Base-by-base conservation (phyloP, 1,140 invertebrate genomes). In the Oryzaephilus surinamensis region DNA sequence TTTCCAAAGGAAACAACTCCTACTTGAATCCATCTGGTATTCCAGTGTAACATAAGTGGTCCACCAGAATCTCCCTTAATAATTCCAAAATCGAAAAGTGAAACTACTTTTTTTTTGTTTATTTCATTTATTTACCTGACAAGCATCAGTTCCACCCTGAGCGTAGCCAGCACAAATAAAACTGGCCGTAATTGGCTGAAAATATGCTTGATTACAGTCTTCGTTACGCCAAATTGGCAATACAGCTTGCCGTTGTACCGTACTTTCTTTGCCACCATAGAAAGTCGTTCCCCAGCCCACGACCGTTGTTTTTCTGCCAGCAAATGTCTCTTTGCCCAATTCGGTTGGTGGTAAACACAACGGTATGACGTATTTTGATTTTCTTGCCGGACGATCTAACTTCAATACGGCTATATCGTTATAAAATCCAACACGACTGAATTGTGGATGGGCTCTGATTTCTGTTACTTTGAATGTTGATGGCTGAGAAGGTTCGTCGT, bases 271-370 rank as follows among this genome's bases (percentile, higher is more conserved):
- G 2, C 85, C 86, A 10, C 85, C 80, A 60, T 89, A 83, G 52
- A 84, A 82, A 2, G 84, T 84, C 5, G 82, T 87, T 13, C 90
- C 89, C 87, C 88, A 94, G n/a, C 88, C 88, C 8, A 91, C 84
- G 0, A 93, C 88, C 0, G 87, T 91, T 1, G 84, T 83, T 43
- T 79, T 73, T 20, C 58, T 58, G 1, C 84, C 84, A 12, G 78
- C 72, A 49, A 84, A 84, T 18, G 62, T 66, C 39, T 79, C 70
- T 2, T 63, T 58, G 11, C 64, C 62, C 24, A 76, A 63, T 15
- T 69, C 62, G 1, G 61, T 63, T 7, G 69, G 67, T 0, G 91
- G 90, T 21, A 94, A 62, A 60, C 90, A 95, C 28, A 94, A 76
- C 1, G 91, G 89, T 42, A 87, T 83, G 7, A 92, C 79, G 57